Conservation (phyloP, 2,797 vertebrate genomes). For the Carduelis carduelis region DNA sequence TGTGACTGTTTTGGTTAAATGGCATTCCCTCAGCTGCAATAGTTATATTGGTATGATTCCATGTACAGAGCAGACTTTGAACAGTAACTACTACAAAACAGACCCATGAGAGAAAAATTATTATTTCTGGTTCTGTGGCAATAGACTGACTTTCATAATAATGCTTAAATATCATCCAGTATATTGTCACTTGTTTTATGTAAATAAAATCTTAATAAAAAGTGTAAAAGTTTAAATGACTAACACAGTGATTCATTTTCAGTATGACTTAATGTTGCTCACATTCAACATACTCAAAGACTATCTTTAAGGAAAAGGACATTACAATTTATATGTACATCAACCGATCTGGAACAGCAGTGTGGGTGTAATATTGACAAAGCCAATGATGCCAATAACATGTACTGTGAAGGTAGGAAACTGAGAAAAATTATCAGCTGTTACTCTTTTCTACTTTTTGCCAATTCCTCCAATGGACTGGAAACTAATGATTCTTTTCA, state of each 20-base stretch:
- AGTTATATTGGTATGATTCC: not conserved
- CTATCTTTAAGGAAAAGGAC: constrained; percentile 29
- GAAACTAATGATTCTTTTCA: constrained; percentile 12
- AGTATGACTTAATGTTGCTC: constrained; percentile 7
- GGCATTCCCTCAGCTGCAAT: not conserved
- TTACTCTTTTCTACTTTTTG: not conserved
- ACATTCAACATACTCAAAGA: constrained; percentile 11
- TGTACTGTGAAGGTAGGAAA: constrained; percentile 17
- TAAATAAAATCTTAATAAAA: constrained; percentile 66
- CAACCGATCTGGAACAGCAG: constrained; percentile 7
- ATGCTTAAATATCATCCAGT: constrained; percentile 25
- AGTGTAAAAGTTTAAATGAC: constrained; percentile 51
- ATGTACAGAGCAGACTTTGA: not conserved
- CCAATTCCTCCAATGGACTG: not conserved
- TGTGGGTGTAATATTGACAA: constrained; percentile 45
- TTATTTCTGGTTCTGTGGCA: constrained; percentile 10
- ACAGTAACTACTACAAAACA: constrained; percentile 18
- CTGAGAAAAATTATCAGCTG: constrained; percentile 31
- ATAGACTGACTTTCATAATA: constrained; percentile 1
- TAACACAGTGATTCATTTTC: constrained; percentile 51
- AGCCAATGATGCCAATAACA: constrained; percentile 30
- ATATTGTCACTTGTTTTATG: constrained; percentile 56
- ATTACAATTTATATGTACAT: constrained; percentile 2
- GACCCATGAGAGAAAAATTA: not conserved
- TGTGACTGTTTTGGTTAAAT: constrained; percentile 1